Conservation (phyloP, 2,888 invertebrate species). For the Archips crataeganus region DNA sequence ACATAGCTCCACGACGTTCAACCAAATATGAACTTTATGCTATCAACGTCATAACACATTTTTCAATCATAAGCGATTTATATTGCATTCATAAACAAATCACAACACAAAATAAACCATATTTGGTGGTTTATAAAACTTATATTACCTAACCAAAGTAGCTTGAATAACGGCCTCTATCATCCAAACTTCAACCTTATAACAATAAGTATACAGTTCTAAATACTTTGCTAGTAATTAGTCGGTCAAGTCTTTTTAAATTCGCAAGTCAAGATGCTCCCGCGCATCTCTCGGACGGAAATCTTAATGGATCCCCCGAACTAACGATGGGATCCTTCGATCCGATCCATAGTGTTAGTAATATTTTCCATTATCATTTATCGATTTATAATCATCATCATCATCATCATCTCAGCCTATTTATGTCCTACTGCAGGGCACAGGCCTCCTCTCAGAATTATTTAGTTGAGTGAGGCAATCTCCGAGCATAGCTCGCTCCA, state of each 20-base stretch:
- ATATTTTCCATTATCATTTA: conserved; percentile 45
- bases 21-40: conserved; percentile 46
- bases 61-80: conserved; percentile 34
- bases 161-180: background rate
- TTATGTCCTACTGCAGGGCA: no score
- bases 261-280: conserved; percentile 61
- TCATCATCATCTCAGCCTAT: no score
- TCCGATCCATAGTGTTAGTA: conserved; percentile 64
- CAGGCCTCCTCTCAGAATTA: no score
- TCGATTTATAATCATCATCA: background rate
- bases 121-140: conserved; percentile 7
- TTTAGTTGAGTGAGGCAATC: no score
- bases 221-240: conserved; percentile 42
- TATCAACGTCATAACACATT: conserved; percentile 42
- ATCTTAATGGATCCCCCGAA: conserved; percentile 84
- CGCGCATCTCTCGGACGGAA: conserved; percentile 82
- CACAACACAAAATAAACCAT: conserved; percentile 30
- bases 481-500: no score
- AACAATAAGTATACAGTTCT: conserved; percentile 43
- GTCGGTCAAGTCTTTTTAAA: conserved; percentile 50
- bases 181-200: conserved; percentile 31
- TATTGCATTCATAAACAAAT: conserved; percentile 23
- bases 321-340: conserved; percentile 83
- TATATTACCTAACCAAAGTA: background rate
- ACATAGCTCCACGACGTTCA: conserved; percentile 38